Conservation (phyloP, 2,888 invertebrate species). For the Idaea straminata region DNA sequence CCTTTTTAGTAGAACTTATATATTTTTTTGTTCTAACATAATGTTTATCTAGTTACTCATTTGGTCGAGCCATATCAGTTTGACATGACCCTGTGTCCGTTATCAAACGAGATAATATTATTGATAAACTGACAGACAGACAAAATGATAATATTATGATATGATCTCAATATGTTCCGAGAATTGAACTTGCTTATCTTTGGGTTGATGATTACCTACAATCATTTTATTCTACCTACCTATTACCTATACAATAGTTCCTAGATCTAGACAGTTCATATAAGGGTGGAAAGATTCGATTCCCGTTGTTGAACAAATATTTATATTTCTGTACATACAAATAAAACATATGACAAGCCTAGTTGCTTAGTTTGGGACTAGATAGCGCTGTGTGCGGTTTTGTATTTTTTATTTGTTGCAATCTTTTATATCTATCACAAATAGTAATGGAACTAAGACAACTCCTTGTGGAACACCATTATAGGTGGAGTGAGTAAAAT, state of each 20-base stretch:
- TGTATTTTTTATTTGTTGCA: neutral
- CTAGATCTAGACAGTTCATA: no score
- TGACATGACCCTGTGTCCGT: neutral
- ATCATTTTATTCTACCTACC: no score
- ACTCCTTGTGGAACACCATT: neutral
- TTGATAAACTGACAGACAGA: constrained; percentile 3
- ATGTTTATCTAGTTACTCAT: neutral
- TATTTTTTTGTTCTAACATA: neutral
- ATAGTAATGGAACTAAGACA: neutral
- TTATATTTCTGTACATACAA: neutral
- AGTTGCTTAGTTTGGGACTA: no score
- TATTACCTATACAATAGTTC: no score
- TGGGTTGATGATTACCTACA: neutral
- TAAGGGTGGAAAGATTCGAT: no score
- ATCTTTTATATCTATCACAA: neutral
- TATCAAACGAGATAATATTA: neutral
- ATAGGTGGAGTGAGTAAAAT: neutral
- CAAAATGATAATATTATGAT: constrained; percentile 12
- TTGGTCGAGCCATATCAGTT: neutral
- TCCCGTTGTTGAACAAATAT: neutral
- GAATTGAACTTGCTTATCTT: neutral
- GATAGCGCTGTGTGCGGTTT: no score
- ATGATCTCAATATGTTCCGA: neutral
- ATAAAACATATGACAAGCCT: neutral
- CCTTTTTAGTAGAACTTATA: no score